Percentiles rank a stretch among this genome's conserved stretches.
Conservation (phyloP, 2,797 vertebrate species). For the Sciaenops ocellatus region DNA sequence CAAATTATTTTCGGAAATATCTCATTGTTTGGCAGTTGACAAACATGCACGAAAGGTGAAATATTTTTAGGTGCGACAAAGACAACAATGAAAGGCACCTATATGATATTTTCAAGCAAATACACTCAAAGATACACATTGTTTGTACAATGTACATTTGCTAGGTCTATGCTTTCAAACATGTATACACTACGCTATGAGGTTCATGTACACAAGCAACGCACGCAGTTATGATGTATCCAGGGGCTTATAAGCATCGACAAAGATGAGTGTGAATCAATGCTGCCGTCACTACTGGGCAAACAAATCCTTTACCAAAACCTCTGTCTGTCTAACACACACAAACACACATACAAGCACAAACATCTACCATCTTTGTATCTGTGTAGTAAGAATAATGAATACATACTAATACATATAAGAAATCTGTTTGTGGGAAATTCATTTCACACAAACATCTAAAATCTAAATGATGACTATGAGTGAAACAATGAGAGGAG, state of each 20-base stretch:
- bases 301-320: slow-evolving; percentile 83
- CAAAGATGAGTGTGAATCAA: slow-evolving; percentile 86
- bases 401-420: slow-evolving; percentile 19
- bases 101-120: background rate
- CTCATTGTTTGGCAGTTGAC: background rate
- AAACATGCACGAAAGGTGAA: background rate
- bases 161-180: slow-evolving; percentile 34
- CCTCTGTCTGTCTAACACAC: slow-evolving; percentile 50
- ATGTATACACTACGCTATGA: slow-evolving; percentile 53
- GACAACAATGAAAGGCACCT: background rate
- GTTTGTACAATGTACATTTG: background rate
- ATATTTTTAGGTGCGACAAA: background rate
- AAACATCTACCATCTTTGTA: slow-evolving; percentile 4
- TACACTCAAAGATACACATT: background rate
- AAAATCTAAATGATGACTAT: background rate
- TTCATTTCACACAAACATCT: background rate
- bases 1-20: background rate
- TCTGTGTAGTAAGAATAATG: slow-evolving; percentile 32
- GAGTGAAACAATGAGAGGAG: background rate
- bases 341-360: slow-evolving; percentile 34
- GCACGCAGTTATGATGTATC: slow-evolving; percentile 82
- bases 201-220: slow-evolving; percentile 47
- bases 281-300: slow-evolving; percentile 80
- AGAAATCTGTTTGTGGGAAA: slow-evolving; percentile 6
- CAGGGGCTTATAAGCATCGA: slow-evolving; percentile 83